phyloP scores from a whole-genome alignment of 1,140 invertebrate genomes.

The Probaryconus sp. region DNA sequence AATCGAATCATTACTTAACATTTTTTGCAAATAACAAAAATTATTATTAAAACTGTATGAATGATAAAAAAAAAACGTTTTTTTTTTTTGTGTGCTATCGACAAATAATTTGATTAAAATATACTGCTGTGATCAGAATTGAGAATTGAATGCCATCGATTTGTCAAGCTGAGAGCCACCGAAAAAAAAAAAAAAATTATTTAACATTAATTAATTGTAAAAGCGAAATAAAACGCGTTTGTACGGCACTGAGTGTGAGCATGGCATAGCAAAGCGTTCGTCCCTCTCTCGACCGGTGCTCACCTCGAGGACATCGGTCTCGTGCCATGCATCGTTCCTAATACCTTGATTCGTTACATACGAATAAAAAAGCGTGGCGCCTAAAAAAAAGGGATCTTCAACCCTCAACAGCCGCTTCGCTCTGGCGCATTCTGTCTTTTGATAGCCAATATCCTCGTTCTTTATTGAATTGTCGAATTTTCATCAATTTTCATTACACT shows the following conservation, averaged over 20 bases:
- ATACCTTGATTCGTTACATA: conserved; percentile 63
- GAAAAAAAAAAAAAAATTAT: too few relatives aligned
- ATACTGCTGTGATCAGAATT: too few relatives aligned
- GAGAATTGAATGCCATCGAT: too few relatives aligned
- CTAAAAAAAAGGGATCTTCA: conserved; percentile 45
- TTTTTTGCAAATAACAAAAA: too few relatives aligned
- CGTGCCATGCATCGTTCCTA: conserved; percentile 67
- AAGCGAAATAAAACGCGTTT: conserved; percentile 4
- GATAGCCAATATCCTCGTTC: conserved; percentile 21
- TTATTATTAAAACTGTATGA: too few relatives aligned
- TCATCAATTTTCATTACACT: conserved; percentile 16
- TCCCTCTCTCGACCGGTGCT: conserved; percentile 58
- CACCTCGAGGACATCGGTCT: conserved; percentile 64
- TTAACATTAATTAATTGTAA: too few relatives aligned
- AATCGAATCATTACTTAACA: too few relatives aligned
- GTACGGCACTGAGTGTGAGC: conserved; percentile 61
- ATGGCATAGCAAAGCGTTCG: conserved; percentile 62
- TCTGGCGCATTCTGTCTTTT: conserved; percentile 20
- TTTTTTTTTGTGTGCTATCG: too few relatives aligned
- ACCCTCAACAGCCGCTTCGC: conserved; percentile 25
- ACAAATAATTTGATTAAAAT: too few relatives aligned
- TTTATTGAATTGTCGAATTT: conserved; percentile 31
- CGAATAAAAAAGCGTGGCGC: conserved; percentile 44
- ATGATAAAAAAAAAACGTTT: too few relatives aligned
- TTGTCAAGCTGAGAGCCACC: too few relatives aligned